Evolutionary conservation across 2,113 vertebrate species (phyloP).

Genomic region (Eolophus roseicapilla): DNA sequence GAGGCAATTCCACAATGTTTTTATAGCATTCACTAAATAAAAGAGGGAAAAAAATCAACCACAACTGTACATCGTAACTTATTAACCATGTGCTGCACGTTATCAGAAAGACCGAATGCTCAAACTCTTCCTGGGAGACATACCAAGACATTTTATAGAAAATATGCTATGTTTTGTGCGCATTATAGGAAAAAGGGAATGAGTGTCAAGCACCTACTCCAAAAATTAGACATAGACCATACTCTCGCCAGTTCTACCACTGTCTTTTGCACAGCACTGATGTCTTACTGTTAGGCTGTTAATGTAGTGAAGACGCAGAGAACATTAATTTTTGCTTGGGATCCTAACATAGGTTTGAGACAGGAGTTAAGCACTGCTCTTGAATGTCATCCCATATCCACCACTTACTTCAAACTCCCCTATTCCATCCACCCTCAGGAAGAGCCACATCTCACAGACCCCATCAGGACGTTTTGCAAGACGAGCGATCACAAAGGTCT

Average conservation of each 20-base stretch:
- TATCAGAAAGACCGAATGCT: background rate
- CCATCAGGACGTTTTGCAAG: background rate
- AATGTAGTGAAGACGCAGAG: background rate
- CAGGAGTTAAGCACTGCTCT: background rate
- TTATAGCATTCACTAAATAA: background rate
- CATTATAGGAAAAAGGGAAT: background rate
- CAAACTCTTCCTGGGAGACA: background rate
- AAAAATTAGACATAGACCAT: background rate
- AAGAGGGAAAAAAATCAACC: rapidly evolving
- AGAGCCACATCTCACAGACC: constrained; percentile 66
- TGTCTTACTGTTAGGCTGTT: background rate
- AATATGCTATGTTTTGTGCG: background rate
- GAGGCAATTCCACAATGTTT: background rate
- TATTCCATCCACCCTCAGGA: constrained; percentile 54
- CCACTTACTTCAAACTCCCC: constrained; percentile 58
- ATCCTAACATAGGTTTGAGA: background rate
- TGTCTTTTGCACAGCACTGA: background rate
- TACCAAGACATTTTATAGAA: background rate
- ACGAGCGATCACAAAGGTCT: constrained; percentile 44
- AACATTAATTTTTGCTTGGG: background rate
- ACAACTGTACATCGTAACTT: background rate
- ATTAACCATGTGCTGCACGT: background rate
- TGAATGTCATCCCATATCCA: background rate
- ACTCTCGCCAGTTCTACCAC: background rate
- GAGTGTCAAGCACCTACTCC: background rate